Evolutionary conservation across 2,113 vertebrate species (phyloP).

Genomic region (Megalops atlanticus): DNA sequence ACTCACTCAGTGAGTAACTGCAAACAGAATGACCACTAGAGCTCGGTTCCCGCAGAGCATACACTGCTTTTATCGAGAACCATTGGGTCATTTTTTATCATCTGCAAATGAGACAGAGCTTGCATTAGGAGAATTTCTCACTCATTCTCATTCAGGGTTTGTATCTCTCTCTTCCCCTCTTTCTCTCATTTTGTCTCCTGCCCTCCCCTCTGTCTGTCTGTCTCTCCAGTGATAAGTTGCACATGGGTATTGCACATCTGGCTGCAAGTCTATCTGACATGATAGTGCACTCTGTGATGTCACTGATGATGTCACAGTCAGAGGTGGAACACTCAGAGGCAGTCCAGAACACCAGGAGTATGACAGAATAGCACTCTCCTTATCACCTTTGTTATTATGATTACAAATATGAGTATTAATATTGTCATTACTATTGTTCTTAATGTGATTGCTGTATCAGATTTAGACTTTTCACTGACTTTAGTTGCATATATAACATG

Average conservation of each 20-base stretch:
- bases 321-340: background rate
- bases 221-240: background rate
- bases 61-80: no score
- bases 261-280: background rate
- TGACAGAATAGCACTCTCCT: no score
- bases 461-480: background rate
- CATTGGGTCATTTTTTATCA: no score
- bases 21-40: background rate
- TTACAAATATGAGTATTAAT: no score
- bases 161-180: background rate
- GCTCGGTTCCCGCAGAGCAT: no score
- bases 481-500: background rate
- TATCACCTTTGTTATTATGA: no score
- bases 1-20: background rate
- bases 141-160: background rate
- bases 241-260: background rate
- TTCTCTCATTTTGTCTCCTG: background rate
- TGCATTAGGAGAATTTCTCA: no score
- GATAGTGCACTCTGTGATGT: background rate
- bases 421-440: background rate
- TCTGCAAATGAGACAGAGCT: no score
- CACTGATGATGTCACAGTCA: background rate
- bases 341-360: no score
- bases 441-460: background rate
- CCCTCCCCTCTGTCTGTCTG: background rate